Evolutionary conservation across 2,888 invertebrate species (phyloP), one percentile per base, ranked within the genome.

Genomic region (Ochropleura leucogaster): DNA sequence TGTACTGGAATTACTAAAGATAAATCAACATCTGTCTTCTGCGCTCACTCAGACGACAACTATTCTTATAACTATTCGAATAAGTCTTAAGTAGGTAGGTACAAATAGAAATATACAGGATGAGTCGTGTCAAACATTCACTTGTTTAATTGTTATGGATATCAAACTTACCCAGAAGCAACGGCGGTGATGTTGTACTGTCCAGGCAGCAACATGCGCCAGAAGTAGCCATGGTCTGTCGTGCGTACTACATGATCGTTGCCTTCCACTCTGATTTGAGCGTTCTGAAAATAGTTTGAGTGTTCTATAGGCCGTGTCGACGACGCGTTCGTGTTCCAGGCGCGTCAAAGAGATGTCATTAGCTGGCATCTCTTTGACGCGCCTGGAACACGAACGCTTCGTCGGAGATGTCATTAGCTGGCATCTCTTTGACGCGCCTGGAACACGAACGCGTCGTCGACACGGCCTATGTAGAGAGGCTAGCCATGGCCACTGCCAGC

Each of bases 171-270:
- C 98, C 98, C 98, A 90, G 97, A 97, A 68, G 98, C 98, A 55
- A 95, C 89, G 0, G 98, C 98, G 80, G 97, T 97, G 83, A 99
- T 96, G 47, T 97, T 97, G 92, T 99, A 99, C 7, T 96, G 96
- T 78, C 99, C 99, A 0, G 99, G 99, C 30, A 98, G 95, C 47
- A 99, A 96, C 67, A 99, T 96, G 77, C 99, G 97, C 99, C 99
- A 99, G 95, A 98, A 99, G 93, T 99, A 99, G 8, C 99, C 99
- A 40, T 97, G 96, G 60, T 97, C 96, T 0, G 98, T 98, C 0
- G 98, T 98, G 2, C 97, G 97, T 16, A 99, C 97, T 71, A 98
- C 97, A 92, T 99, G 99, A 67, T 97, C 96, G 75, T 99, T 97
- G 0, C 98, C 98, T 60, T 97, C 96, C 3, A 99, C 98, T 46